Percentiles rank a stretch among this genome's conserved stretches.
Conservation (phyloP, 2,888 invertebrate genomes). For the Diplolepis rosae region DNA sequence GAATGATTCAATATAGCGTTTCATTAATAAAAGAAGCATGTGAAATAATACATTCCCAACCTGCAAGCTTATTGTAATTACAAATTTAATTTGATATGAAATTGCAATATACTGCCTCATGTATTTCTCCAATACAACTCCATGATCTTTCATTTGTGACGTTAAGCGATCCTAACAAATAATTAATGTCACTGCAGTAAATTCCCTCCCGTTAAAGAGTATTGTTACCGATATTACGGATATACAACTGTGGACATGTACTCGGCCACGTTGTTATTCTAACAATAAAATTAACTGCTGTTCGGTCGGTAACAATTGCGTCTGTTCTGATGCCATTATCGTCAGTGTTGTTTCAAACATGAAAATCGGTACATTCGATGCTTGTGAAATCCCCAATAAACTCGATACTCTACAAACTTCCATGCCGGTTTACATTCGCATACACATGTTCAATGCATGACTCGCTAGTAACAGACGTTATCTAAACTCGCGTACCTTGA, state of each 20-base stretch:
- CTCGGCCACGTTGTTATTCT: neutral
- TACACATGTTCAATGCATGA: slow-evolving; percentile 23
- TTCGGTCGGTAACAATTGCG: neutral
- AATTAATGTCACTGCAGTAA: neutral
- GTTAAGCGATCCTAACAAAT: neutral
- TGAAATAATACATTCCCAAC: neutral
- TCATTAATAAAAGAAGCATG: neutral
- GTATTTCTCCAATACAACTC: neutral
- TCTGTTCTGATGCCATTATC: slow-evolving; percentile 7
- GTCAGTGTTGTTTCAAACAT: neutral
- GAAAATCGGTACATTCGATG: slow-evolving; percentile 12
- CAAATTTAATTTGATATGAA: neutral
- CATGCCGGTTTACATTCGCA: neutral
- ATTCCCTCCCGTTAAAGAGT: slow-evolving; percentile 2
- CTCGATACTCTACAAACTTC: neutral
- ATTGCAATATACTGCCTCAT: neutral
- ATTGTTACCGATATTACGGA: slow-evolving; percentile 9
- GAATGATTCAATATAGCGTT: too few species aligned
- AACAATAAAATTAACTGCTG: slow-evolving; percentile 20
- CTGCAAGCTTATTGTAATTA: neutral
- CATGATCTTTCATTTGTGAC: neutral
- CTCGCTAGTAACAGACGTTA: slow-evolving; percentile 44
- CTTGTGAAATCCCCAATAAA: slow-evolving; percentile 7
- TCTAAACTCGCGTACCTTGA: slow-evolving; percentile 46
- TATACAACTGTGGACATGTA: neutral